Evolutionary conservation across 2,113 vertebrate genomes (phyloP), one percentile per base, ranked within the genome.

Genomic region (Emydura subglobosa): DNA sequence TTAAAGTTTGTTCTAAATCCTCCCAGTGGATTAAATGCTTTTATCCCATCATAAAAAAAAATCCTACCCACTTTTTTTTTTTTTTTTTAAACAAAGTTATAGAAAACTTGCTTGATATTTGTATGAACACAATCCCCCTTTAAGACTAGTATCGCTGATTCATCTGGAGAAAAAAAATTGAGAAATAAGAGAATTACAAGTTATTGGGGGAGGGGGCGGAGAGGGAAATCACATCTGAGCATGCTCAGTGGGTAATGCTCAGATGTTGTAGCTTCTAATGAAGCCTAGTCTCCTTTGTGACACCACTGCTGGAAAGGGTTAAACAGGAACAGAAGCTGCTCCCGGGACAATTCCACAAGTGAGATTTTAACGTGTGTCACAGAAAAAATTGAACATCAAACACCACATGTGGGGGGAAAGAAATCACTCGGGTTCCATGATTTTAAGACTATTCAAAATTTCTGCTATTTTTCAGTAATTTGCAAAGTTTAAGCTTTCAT

Each of bases 221-320:
- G 42, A 47, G 9, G 10, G 42, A 89, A 85, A 39, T 61, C 53
- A 88, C 3, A 42, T 82, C 50, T 11, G 27, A 79, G 22, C n/a
- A 72, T 72, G 65, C 19, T 68, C 65, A 68, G 65, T 68, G 65
- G 8, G 22, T 76, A 42, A 47, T 27, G 24, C 42, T 47, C 74
- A 78, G 74, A 29, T 14, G 42, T 25, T 24, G 10, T 76, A 13
- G 24, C 24, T 47, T 78, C 39, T 29, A 78, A 44, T 91, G 39
- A 79, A 54, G 34, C 4, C 61, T 85, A 4, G 54, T 76, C 50
- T 87, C 86, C 31, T 65, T 87, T 25, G 68, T 21, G 17, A 29
- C 19, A 76, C 27, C 83, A 49, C 0, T 82, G 24, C 2, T 10
- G 2, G 42, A 50, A 51, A 6, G 21, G 1, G 1, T 2, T 72